These are phyloP conservation scores for Chascanopsetta lugubris DNA, from an alignment of 2,113 vertebrate genomes.

Conservation along the genomic window DNA sequence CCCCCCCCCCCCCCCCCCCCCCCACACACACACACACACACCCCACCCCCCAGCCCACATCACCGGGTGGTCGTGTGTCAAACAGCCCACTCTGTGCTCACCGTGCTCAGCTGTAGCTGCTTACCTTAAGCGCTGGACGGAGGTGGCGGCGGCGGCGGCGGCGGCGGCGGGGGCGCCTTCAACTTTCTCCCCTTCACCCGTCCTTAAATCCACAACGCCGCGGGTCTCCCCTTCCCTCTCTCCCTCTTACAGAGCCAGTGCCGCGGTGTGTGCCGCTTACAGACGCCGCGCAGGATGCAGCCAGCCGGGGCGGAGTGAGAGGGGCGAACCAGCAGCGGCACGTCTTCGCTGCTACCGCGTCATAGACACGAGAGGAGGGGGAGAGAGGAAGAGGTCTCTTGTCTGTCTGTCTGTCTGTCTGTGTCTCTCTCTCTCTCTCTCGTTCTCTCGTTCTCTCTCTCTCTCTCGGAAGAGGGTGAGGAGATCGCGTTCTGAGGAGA, in stretches of 20 bases:
- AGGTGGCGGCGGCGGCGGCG: slow-evolving; percentile 28
- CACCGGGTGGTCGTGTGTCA: slow-evolving; percentile 3
- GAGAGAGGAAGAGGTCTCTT: neutral
- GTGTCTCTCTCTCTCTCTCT: no score
- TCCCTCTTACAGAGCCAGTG: neutral
- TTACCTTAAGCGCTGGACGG: slow-evolving; percentile 45
- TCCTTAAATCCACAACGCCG: slow-evolving; percentile 38
- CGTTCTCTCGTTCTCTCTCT: no score
- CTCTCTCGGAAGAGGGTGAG: no score
- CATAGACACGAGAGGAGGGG: slow-evolving; percentile 20
- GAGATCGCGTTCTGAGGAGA: no score
- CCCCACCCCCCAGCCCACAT: neutral
- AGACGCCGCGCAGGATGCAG: slow-evolving; percentile 27
- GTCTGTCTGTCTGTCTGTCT: no score
- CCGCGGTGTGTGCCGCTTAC: slow-evolving; percentile 3
- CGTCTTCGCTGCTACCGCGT: slow-evolving; percentile 33
- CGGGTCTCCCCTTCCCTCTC: no score
- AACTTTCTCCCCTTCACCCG: neutral
- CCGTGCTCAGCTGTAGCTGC: neutral
- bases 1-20: neutral
- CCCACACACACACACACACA: neutral
- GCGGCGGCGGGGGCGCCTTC: slow-evolving; percentile 13
- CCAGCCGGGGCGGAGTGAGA: slow-evolving; percentile 33
- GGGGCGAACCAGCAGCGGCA: slow-evolving; percentile 33
- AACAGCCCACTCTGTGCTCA: slow-evolving; percentile 1